A percentile compares a stretch with the other conserved stretches of the same genome.
Evolutionary conservation across 2,888 invertebrate genomes (phyloP).

Genomic region (Aspidiotus rigidus): DNA sequence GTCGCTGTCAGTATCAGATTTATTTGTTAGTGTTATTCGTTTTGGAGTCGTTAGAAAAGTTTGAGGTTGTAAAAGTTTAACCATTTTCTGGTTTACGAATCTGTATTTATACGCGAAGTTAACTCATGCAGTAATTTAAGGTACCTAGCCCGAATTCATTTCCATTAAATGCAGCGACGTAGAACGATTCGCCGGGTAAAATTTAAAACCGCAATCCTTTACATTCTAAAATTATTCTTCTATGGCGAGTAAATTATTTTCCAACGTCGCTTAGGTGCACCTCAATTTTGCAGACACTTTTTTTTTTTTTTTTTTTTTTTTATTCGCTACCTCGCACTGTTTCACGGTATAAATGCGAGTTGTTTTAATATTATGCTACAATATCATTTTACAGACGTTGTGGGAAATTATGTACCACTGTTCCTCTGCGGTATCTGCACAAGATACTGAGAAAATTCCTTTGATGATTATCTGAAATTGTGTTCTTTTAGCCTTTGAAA

Average conservation of each 20-base stretch:
- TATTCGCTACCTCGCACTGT: neutral
- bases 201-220: conserved; percentile 27
- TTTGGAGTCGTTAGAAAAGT: conserved; percentile 17
- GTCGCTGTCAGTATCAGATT: conserved; percentile 29
- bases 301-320: neutral
- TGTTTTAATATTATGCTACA: too few species aligned
- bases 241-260: conserved; percentile 1
- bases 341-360: neutral
- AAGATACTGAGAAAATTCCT: too few species aligned
- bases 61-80: conserved; percentile 28
- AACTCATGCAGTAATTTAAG: conserved; percentile 31
- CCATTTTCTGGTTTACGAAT: conserved; percentile 13
- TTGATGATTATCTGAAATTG: too few species aligned
- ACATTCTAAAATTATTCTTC: conserved; percentile 9
- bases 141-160: conserved; percentile 24
- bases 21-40: conserved; percentile 17
- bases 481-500: too few species aligned
- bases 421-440: too few species aligned
- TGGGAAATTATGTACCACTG: too few species aligned
- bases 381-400: too few species aligned
- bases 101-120: conserved; percentile 30
- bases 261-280: conserved; percentile 1
- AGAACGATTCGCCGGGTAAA: conserved; percentile 28
- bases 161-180: conserved; percentile 30
- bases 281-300: neutral